These are phyloP conservation scores for Siniperca knerii DNA, from an alignment of 2,113 vertebrate genomes.

Conservation along the genomic window DNA sequence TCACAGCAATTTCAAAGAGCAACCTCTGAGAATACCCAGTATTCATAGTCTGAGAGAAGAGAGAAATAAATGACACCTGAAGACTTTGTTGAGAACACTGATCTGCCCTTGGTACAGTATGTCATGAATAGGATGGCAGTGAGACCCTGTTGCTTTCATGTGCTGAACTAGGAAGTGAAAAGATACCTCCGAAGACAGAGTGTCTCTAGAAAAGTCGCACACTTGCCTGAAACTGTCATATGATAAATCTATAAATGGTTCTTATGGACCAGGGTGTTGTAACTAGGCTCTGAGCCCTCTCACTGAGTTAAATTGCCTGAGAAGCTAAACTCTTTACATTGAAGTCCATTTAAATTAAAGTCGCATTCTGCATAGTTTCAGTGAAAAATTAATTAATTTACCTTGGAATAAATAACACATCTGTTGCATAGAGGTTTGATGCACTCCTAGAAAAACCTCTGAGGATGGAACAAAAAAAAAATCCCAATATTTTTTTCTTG, in stretches of 20 bases:
- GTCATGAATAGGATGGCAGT: conserved; percentile 59
- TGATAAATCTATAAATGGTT: conserved; percentile 32
- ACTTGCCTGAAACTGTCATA: conserved; percentile 4
- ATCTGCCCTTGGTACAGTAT: conserved; percentile 54
- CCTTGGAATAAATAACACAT: conserved; percentile 68
- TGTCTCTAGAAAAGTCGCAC: conserved; percentile 40
- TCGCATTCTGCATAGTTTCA: conserved; percentile 83
- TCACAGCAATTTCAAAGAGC: conserved; percentile 55
- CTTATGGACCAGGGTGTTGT: conserved; percentile 47
- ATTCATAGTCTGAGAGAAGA: conserved; percentile 72
- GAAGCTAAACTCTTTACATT: conserved; percentile 74
- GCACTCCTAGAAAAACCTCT: conserved; percentile 70
- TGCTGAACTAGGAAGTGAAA: conserved; percentile 50
- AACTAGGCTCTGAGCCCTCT: conserved; percentile 66
- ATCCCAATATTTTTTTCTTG: neutral
- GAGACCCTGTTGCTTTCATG: conserved; percentile 65
- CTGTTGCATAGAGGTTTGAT: conserved; percentile 85
- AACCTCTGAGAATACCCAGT: conserved; percentile 72
- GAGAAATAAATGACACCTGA: conserved; percentile 53
- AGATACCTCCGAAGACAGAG: conserved; percentile 14
- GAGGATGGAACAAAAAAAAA: conserved; percentile 34
- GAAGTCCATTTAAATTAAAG: conserved; percentile 68
- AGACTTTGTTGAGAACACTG: conserved; percentile 40
- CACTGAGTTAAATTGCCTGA: conserved; percentile 82
- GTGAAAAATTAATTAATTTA: conserved; percentile 72